These are phyloP conservation scores for Sarcophaga variegata DNA, from an alignment of 2,888 invertebrate species.

Conservation along the genomic window DNA sequence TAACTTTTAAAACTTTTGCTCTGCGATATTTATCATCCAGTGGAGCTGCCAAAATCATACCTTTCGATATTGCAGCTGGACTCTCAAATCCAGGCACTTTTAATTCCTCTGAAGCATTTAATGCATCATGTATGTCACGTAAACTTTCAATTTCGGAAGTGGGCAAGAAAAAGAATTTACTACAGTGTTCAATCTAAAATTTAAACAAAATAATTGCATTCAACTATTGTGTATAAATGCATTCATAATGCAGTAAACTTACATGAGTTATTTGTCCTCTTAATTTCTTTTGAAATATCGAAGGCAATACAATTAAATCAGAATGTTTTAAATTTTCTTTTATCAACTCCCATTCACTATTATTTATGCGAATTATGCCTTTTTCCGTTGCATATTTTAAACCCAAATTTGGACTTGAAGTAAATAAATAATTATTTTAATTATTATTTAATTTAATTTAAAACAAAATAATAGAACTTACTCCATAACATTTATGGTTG, in stretches of 20 bases:
- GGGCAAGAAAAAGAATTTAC: slow-evolving; percentile 80
- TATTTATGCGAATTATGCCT: slow-evolving; percentile 75
- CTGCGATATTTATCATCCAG: slow-evolving; percentile 83
- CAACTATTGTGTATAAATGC: background rate
- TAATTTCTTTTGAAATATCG: slow-evolving; percentile 83
- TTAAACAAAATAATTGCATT: slow-evolving; percentile 4
- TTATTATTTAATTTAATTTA: background rate
- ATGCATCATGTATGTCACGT: slow-evolving; percentile 78
- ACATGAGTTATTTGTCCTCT: slow-evolving; percentile 84
- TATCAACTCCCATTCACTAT: slow-evolving; percentile 76
- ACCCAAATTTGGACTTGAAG: slow-evolving; percentile 82
- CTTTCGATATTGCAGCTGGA: slow-evolving; percentile 80
- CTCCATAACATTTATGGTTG: slow-evolving; percentile 77
- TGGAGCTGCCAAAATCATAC: slow-evolving; percentile 85
- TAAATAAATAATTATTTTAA: slow-evolving; percentile 21
- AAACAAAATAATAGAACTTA: slow-evolving; percentile 71
- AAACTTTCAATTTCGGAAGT: slow-evolving; percentile 75
- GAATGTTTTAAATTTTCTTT: slow-evolving; percentile 78
- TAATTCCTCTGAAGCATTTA: slow-evolving; percentile 79
- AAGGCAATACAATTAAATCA: slow-evolving; percentile 84
- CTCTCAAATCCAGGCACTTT: slow-evolving; percentile 72
- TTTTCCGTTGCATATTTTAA: slow-evolving; percentile 81
- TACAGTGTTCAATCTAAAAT: slow-evolving; percentile 77
- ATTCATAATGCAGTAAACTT: slow-evolving; percentile 72
- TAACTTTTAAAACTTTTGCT: slow-evolving; percentile 83